Evolutionary conservation across 2,888 invertebrate species (phyloP).

Genomic region (Aphrophora alni): DNA sequence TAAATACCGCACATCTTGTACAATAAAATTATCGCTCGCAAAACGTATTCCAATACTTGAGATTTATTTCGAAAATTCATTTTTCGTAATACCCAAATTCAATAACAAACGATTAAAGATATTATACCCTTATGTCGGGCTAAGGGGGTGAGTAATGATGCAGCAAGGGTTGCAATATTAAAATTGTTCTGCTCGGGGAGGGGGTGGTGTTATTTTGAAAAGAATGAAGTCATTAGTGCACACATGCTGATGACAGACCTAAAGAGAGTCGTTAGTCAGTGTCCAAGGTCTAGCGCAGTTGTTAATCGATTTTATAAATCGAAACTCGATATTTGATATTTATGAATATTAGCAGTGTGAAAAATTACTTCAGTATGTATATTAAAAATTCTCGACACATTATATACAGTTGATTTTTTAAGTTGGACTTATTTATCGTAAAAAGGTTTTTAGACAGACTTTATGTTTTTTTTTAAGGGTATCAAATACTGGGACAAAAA

Average conservation of each 20-base stretch:
- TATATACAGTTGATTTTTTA: too few relatives aligned
- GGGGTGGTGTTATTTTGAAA: background rate
- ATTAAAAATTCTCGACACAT: too few relatives aligned
- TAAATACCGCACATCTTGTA: too few relatives aligned
- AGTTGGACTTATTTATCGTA: too few relatives aligned
- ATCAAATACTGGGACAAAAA: too few relatives aligned
- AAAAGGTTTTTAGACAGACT: too few relatives aligned
- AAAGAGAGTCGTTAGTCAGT: background rate
- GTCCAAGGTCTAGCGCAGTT: too few relatives aligned
- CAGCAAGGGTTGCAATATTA: slow-evolving; percentile 6
- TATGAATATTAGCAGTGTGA: background rate
- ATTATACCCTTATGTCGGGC: background rate
- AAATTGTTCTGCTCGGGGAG: background rate
- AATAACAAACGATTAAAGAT: slow-evolving; percentile 5
- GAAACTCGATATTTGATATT: background rate
- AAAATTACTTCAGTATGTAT: too few relatives aligned
- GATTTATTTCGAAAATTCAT: too few relatives aligned
- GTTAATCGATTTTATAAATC: background rate
- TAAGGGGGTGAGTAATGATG: slow-evolving; percentile 1
- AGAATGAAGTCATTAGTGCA: background rate
- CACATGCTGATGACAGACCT: background rate
- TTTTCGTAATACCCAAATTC: background rate
- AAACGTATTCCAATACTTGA: too few relatives aligned
- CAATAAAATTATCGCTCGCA: too few relatives aligned
- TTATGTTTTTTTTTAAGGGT: too few relatives aligned